Evolutionary conservation across 2,113 vertebrate species (phyloP).

Genomic region (Peromyscus californicus): DNA sequence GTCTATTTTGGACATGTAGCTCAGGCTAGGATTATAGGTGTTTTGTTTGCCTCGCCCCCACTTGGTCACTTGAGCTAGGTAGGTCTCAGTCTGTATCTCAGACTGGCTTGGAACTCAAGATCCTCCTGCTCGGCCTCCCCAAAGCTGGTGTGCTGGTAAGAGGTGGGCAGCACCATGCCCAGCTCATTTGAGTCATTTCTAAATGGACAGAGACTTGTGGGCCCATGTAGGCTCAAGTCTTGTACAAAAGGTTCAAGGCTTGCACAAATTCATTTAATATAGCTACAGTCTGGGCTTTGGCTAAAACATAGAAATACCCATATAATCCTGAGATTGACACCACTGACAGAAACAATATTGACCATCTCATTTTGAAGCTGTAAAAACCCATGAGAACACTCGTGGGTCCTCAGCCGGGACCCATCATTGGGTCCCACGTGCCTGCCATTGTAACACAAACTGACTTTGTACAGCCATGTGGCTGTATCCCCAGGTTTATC

Average conservation of each 20-base stretch:
- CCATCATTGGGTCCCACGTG: fast-evolving
- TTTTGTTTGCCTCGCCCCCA: too few relatives aligned
- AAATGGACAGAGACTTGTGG: background rate
- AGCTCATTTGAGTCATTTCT: background rate
- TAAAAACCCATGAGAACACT: background rate
- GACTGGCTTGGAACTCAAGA: background rate
- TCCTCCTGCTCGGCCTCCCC: background rate
- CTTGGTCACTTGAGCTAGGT: background rate
- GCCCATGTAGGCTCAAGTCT: background rate
- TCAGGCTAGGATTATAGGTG: background rate
- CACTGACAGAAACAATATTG: background rate
- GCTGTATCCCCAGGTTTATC: background rate
- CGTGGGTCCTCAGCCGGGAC: background rate
- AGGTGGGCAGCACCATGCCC: background rate
- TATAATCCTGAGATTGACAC: background rate
- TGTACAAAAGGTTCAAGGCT: background rate
- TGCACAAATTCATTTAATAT: background rate
- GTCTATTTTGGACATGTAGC: background rate
- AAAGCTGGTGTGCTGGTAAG: too few relatives aligned
- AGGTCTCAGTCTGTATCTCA: background rate
- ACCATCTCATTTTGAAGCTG: slow-evolving; percentile 2
- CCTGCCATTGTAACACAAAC: background rate
- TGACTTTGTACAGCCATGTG: background rate
- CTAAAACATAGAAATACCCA: background rate
- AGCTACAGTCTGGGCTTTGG: background rate